These are phyloP conservation scores for Polypedilum vanderplanki DNA, from an alignment of 1,140 invertebrate species.

Conservation along the genomic window DNA sequence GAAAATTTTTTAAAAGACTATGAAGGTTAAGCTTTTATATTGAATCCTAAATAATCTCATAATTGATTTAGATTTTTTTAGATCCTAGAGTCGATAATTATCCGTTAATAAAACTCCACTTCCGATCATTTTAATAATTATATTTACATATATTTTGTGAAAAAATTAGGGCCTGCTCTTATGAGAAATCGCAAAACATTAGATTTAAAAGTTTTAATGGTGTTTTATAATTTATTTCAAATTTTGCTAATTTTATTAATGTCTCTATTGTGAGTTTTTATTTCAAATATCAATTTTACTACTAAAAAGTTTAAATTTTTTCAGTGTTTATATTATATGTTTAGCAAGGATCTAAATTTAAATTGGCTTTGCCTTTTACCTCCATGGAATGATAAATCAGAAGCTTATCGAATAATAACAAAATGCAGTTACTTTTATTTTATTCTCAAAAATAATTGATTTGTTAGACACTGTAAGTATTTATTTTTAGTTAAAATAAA, in stretches of 20 bases:
- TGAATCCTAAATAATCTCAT: too few species aligned
- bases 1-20: too few species aligned
- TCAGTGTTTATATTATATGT: too few species aligned
- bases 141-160: constrained; percentile 25
- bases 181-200: constrained; percentile 43
- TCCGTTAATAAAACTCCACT: neutral
- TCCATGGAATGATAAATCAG: neutral
- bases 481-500: too few species aligned
- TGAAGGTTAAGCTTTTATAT: too few species aligned
- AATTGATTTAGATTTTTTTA: constrained; percentile 35
- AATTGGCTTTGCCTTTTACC: neutral
- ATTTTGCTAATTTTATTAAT: constrained; percentile 32
- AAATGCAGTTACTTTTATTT: constrained; percentile 41
- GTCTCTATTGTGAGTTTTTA: too few species aligned
- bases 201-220: constrained; percentile 36
- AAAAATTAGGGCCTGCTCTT: constrained; percentile 29
- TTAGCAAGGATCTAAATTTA: neutral
- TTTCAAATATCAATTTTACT: too few species aligned
- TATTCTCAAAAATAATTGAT: constrained; percentile 47
- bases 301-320: too few species aligned
- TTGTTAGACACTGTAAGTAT: constrained; percentile 49
- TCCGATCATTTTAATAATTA: neutral
- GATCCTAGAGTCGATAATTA: constrained; percentile 20
- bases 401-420: neutral
- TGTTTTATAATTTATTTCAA: constrained; percentile 21